Base-by-base conservation (phyloP, 1,140 invertebrate genomes). In the Bombus affinis region DNA sequence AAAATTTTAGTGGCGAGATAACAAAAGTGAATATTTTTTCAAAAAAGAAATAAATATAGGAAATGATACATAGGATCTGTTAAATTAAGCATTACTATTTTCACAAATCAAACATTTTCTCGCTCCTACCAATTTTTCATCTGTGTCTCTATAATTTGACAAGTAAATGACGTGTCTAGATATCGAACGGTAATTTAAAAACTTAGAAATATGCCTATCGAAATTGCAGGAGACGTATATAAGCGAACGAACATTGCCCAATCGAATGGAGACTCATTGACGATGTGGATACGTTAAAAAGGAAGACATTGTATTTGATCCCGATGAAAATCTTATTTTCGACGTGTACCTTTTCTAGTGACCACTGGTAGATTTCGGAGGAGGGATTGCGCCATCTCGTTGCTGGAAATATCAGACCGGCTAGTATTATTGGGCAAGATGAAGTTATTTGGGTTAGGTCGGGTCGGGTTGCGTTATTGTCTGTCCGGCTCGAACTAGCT, bases 391-490 rank as follows among this genome's bases (percentile, higher is more conserved):
- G n/a, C 42, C 72, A 81, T 73, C 65, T 25, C 44, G 32, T 73
- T 42, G 88, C 15, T 84, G 89, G 86, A 89, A 85, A 89, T 90
- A 90, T 89, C 86, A 89, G 47, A n/a, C 53, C 22, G 77, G 73
- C 85, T 70, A 66, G 81, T 88, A 88, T 91, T 91, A 91, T 88
- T 91, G 90, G 89, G 74, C 86, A 91, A 90, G 90, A 90, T 90
- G 81, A 91, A 90, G 90, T 91, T 91, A 91, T 91, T 91, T 91
- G 86, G 89, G 90, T 91, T 90, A 91, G 89, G 87, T 91, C 90
- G 86, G 82, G 86, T 88, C 89, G 84, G 74, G 78, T 53, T 71
- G 84, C 89, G 86, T 88, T 91, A 91, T 91, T 91, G 90, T 91
- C 87, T 85, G 89, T 88, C 89, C 89, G 84, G 78, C 84, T 86